Evolutionary conservation across 2,888 invertebrate species (phyloP).

Genomic region (Sabatieria punctata): DNA sequence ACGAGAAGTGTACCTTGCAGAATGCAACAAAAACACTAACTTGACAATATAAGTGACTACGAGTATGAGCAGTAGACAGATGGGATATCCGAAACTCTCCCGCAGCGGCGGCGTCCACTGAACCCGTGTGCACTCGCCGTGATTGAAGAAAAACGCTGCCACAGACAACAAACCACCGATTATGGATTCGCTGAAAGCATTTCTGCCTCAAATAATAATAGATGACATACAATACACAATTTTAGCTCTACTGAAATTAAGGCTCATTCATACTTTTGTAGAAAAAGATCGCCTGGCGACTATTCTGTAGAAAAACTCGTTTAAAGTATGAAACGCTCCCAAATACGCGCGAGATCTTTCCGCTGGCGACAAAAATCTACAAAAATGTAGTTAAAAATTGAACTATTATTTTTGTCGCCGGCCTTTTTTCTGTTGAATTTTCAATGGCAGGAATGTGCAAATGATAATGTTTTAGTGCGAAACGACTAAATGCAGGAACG

Average conservation of each 20-base stretch:
- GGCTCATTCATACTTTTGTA: too few species aligned
- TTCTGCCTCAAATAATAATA: constrained; percentile 2
- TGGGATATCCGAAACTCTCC: constrained; percentile 67
- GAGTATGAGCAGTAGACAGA: constrained; percentile 55
- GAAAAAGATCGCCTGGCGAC: too few species aligned
- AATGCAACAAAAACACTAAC: constrained; percentile 11
- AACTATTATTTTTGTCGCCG: too few species aligned
- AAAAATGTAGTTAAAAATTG: too few species aligned
- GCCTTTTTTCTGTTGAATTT: too few species aligned
- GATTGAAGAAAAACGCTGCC: constrained; percentile 58
- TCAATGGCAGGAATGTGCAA: too few species aligned
- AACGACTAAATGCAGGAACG: constrained; percentile 3
- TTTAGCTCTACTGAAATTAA: constrained; percentile 1
- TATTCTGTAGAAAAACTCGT: too few species aligned
- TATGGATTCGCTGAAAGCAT: constrained; percentile 45
- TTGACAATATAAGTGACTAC: constrained; percentile 43
- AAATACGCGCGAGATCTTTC: too few species aligned
- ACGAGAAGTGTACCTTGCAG: neutral
- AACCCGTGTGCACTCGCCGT: constrained; percentile 59
- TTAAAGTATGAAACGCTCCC: too few species aligned
- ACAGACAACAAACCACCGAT: constrained; percentile 55
- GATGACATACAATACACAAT: constrained; percentile 4
- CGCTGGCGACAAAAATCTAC: too few species aligned
- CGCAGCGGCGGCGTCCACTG: constrained; percentile 69
- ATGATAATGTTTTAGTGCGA: too few species aligned